Conservation (phyloP, 2,797 vertebrate genomes). For the Euthynnus affinis region DNA sequence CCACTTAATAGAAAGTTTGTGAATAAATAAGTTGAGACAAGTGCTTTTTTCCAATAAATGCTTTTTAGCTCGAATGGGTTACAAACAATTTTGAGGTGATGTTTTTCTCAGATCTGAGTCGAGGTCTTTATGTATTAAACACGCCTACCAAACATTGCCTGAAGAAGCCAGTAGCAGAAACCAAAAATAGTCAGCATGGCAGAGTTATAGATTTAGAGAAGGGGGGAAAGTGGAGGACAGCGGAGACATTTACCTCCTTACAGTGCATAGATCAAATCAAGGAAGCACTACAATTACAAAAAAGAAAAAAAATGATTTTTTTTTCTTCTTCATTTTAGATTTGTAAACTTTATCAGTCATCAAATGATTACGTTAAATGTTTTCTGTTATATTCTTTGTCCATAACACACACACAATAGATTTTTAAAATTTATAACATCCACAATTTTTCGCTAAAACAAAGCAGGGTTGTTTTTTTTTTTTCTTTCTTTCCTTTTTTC, state of each 20-base stretch:
- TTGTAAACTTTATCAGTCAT: slow-evolving; percentile 89
- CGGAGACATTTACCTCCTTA: slow-evolving; percentile 89
- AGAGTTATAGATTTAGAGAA: slow-evolving; percentile 60
- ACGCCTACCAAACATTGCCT: slow-evolving; percentile 25
- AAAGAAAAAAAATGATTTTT: slow-evolving; percentile 82
- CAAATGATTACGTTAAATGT: slow-evolving; percentile 80
- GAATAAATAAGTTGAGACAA: not conserved
- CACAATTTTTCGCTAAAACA: slow-evolving; percentile 84
- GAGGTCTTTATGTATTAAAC: slow-evolving; percentile 14
- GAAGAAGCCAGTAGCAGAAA: slow-evolving; percentile 77
- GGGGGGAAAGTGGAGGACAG: slow-evolving; percentile 68
- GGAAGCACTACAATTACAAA: slow-evolving; percentile 95
- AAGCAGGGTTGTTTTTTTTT: slow-evolving; percentile 64
- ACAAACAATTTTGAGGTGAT: not conserved
- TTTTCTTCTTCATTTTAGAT: slow-evolving; percentile 85
- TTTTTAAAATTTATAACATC: slow-evolving; percentile 79
- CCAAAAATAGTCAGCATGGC: slow-evolving; percentile 56
- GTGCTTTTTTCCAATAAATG: not conserved
- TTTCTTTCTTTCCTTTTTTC: slow-evolving; percentile 52
- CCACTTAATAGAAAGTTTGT: not conserved
- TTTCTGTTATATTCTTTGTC: slow-evolving; percentile 79
- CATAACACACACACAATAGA: slow-evolving; percentile 76
- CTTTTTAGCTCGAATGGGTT: not conserved
- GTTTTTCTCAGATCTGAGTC: slow-evolving; percentile 13
- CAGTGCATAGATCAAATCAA: slow-evolving; percentile 99